Evolutionary conservation across 2,113 vertebrate species (phyloP), one percentile per base, ranked within the genome.

Genomic region (Caracal caracal): DNA sequence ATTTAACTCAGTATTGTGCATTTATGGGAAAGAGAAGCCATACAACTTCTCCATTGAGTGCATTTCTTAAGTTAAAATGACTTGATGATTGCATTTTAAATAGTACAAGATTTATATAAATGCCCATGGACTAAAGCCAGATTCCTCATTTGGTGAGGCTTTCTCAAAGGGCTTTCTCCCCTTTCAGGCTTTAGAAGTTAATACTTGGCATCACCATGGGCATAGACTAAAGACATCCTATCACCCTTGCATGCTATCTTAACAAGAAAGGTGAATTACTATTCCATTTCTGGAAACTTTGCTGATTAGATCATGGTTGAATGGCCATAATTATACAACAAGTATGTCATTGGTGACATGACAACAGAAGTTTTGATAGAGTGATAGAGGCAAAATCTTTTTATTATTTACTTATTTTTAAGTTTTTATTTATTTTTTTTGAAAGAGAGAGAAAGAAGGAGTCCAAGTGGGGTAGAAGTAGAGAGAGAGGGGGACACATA

Each of bases 81-180:
- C 40, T 82, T n/a, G 47, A 61, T 88, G 28, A 13, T 15, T 97
- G 12, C 16, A 75, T 76, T 95, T 90, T 56, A 94, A 92, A 28
- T 65, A 90, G 26, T 56, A 65, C 88, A 81, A 83, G 33, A 10
- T 49, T 65, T 88, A 35, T 66, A 51, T 47, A 80, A 7, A 63
- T 33, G 78, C 7, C 7, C 37, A 11, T 35, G 8, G 40, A 84
- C 35, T 68, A 30, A 85, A 78, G 47, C 30, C 56, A 83, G 35
- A 65, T 80, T 75, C 56, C 24, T 80, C 33, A 47, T 49, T 95
- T 90, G 28, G 16, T 93, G 56, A 76, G 43, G 7, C 43, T 43
- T 43, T 43, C 7, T 43, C 7, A 43, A 43, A 43, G 43, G 43
- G 43, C 7, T 43, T 43, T 43, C 15, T 4, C 1, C 20, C 8